Conservation (phyloP, 2,113 vertebrate species). For the Syngnathoides biaculeatus region DNA sequence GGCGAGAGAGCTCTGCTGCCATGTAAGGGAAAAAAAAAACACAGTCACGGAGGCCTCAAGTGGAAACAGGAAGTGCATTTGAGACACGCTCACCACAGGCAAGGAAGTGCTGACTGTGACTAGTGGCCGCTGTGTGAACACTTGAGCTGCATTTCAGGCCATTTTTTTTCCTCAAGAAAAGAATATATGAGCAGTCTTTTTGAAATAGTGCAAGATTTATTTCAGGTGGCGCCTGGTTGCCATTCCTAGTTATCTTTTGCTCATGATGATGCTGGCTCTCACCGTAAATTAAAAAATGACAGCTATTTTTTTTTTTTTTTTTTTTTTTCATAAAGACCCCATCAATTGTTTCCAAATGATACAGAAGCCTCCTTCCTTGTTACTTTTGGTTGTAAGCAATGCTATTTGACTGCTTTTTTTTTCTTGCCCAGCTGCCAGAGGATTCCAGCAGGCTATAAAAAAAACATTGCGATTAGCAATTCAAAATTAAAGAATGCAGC, state of each 20-base stretch:
- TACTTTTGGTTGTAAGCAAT: not conserved
- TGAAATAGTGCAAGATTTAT: not conserved
- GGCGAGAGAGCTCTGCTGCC: slow-evolving; percentile 39
- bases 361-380: not conserved
- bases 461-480: not conserved
- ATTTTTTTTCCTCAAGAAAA: not conserved
- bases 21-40: slow-evolving; percentile 74
- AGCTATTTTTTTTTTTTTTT: slow-evolving; percentile 35
- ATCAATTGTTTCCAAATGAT: not conserved
- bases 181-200: not conserved
- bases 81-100: slow-evolving; percentile 51
- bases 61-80: slow-evolving; percentile 66
- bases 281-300: slow-evolving; percentile 18
- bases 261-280: not conserved
- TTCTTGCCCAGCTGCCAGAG: not conserved
- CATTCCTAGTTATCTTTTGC: slow-evolving; percentile 7
- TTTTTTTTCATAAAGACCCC: slow-evolving; percentile 10
- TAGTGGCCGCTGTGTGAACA: slow-evolving; percentile 22
- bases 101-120: slow-evolving; percentile 60
- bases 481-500: not conserved
- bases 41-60: slow-evolving; percentile 36
- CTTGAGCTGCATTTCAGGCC: slow-evolving; percentile 24
- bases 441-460: slow-evolving; percentile 4
- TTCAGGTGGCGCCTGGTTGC: not conserved
- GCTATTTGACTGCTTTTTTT: slow-evolving; percentile 14